Base-by-base conservation (phyloP, 2,797 vertebrate genomes). In the Chanos chanos region DNA sequence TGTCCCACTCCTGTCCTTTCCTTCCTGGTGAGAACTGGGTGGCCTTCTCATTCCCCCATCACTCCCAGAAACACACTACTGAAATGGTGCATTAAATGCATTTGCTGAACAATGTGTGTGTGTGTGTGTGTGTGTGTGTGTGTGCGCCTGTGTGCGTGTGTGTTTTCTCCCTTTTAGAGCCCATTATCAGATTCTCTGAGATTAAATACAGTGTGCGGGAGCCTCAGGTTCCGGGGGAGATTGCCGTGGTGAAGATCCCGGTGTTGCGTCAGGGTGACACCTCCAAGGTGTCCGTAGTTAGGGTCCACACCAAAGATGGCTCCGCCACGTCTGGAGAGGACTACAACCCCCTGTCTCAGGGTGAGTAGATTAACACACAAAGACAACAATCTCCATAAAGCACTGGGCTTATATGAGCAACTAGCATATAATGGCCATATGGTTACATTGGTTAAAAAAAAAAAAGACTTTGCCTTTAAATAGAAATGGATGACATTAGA, bases 261-360 rank as follows among this genome's bases (percentile, higher is more conserved):
- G 79, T 93, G 56, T 68, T 92, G 36, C 86, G 87, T 6, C 19
- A 83, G 3, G 90, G 93, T 13, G 92, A 94, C 72, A 86, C 86
- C 6, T 94, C 92, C 10, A 89, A 93, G 74, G 84, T 92, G 25
- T 93, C 92, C 1, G 71, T 93, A 70, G 92, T 94, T 54, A 86
- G 92, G 77, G 85, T 93, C 24, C 92, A 94, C 86, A 93, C 90
- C 28, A 93, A 92, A 59, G 92, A 94, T 5, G 92, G 92, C 30
- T 94, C 92, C 52, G 92, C 92, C 6, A 90, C 88, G 15, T 94
- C 91, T 5, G 92, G 91, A 70, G 90, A 94, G 33, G 92, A 94
- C 77, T 93, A 93, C 74, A 93, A 92, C 82, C 92, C 93, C 0
- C 33, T 94, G 74, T 93, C 93, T 63, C 86, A 92, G 79, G 90